Evolutionary conservation across 2,888 invertebrate species (phyloP).

Genomic region (Rhingia rostrata): DNA sequence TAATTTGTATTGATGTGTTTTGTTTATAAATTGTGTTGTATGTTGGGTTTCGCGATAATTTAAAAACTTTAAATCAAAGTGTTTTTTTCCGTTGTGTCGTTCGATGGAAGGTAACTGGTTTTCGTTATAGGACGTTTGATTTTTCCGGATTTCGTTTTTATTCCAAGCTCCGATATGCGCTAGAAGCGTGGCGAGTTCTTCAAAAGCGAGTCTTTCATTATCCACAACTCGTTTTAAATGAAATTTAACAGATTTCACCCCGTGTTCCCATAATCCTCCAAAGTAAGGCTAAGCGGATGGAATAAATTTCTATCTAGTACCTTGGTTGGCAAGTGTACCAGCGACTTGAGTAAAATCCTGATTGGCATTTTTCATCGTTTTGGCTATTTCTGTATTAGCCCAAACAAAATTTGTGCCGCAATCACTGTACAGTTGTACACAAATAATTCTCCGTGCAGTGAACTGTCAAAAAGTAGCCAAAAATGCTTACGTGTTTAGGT

Average conservation of each 20-base stretch:
- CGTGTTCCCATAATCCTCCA: conserved; percentile 78
- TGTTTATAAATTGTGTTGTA: too few relatives aligned
- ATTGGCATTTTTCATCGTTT: too few relatives aligned
- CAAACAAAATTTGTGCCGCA: conserved; percentile 34
- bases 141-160: conserved; percentile 14
- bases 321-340: background rate
- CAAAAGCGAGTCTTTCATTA: conserved; percentile 72
- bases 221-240: conserved; percentile 76
- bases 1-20: too few relatives aligned
- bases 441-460: background rate
- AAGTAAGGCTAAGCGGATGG: conserved; percentile 77
- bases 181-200: conserved; percentile 76
- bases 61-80: too few relatives aligned
- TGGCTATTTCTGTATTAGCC: background rate
- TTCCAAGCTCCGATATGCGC: conserved; percentile 75
- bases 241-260: conserved; percentile 77
- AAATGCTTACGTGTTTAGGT: too few relatives aligned
- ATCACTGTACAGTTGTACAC: conserved; percentile 13
- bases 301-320: conserved; percentile 77
- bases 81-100: background rate
- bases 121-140: conserved; percentile 13
- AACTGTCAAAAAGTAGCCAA: too few relatives aligned
- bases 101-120: conserved; percentile 6
- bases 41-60: too few relatives aligned
- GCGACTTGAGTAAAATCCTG: background rate